phyloP scores from a whole-genome alignment of 35 echinoderm and acorn worm genomes.

The Stichopus chloronotus region DNA sequence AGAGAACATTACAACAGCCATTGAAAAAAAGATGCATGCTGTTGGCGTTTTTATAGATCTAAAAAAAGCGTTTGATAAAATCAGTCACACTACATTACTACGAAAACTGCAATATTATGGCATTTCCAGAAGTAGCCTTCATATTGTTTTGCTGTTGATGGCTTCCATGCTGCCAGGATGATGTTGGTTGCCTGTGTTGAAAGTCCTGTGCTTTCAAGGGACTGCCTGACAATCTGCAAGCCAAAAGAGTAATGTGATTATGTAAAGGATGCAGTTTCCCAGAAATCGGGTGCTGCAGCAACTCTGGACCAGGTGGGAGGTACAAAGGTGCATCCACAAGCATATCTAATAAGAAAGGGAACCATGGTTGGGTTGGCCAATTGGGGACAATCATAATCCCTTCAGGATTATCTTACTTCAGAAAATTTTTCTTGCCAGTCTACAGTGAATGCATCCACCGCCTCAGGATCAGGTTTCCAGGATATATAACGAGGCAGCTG shows the following conservation, averaged over 20 bases:
- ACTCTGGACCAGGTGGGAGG: neutral
- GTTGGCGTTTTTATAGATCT: no score
- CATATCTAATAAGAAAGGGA: conserved; percentile 59
- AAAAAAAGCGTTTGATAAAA: no score
- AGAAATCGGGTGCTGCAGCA: conserved; percentile 26
- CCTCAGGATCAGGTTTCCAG: conserved; percentile 77
- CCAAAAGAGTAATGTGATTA: conserved; percentile 33
- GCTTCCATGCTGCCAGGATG: conserved; percentile 47
- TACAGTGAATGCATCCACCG: conserved; percentile 66
- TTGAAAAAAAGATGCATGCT: no score
- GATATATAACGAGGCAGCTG: conserved; percentile 66
- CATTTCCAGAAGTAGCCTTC: conserved; percentile 39
- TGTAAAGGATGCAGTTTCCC: conserved; percentile 15
- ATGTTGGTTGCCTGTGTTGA: conserved; percentile 53
- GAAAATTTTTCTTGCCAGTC: conserved; percentile 66
- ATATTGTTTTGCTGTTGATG: conserved; percentile 40
- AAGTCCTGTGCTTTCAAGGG: conserved; percentile 40
- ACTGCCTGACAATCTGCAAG: conserved; percentile 51
- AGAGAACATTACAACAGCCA: no score
- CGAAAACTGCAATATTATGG: no score
- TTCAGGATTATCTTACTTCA: conserved; percentile 49
- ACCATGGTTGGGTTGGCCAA: conserved; percentile 91
- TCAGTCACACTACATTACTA: no score
- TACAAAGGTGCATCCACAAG: conserved; percentile 4
- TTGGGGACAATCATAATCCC: conserved; percentile 76